Evolutionary conservation across 2,888 invertebrate genomes (phyloP).

Genomic region (Aphodius sticticus): DNA sequence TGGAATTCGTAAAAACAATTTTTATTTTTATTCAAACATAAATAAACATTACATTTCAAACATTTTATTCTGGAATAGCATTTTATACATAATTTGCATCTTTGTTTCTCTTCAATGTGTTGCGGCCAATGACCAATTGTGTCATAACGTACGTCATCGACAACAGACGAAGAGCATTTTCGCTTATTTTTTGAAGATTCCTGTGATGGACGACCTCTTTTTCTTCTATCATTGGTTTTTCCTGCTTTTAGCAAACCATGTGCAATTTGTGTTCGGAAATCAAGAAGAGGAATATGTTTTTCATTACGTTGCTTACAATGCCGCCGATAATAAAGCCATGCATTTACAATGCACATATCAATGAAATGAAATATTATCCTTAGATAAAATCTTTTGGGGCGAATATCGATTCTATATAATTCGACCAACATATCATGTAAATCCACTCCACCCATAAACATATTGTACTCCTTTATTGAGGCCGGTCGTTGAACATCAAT

Average conservation of each 20-base stretch:
- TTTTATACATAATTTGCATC: conserved; percentile 22
- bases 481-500: neutral
- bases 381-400: neutral
- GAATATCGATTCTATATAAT: neutral
- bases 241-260: neutral
- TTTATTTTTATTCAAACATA: conserved; percentile 22
- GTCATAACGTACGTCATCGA: conserved; percentile 7
- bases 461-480: neutral
- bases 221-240: neutral
- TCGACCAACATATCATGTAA: neutral
- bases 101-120: conserved; percentile 15
- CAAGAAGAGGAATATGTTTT: neutral
- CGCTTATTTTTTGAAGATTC: neutral
- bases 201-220: neutral
- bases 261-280: neutral
- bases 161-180: neutral
- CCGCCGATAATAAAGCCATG: neutral
- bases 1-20: conserved; percentile 16
- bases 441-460: neutral
- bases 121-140: conserved; percentile 15
- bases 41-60: conserved; percentile 17
- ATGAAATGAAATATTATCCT: neutral
- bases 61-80: conserved; percentile 20
- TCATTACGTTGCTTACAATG: neutral
- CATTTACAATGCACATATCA: neutral